A percentile compares a stretch with the other conserved stretches of the same genome.
Conservation (phyloP, 2,797 vertebrate species). For the Cryptoprocta ferox region DNA sequence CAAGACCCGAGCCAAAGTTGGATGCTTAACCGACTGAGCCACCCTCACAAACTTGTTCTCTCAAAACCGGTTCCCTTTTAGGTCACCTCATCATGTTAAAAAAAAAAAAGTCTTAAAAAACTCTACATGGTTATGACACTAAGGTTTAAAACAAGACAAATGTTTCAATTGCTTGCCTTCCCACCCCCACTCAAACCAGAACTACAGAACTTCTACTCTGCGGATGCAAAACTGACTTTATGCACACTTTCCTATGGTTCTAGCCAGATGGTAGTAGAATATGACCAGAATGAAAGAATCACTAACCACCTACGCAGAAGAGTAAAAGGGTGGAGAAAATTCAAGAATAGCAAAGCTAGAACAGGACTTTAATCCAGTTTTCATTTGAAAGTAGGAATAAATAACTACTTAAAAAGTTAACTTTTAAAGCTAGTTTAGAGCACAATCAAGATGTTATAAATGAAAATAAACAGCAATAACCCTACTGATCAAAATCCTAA, state of each 20-base stretch:
- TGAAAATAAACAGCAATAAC: constrained; percentile 14
- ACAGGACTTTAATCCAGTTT: constrained; percentile 7
- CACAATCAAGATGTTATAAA: background rate
- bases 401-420: constrained; percentile 14
- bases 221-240: background rate
- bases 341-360: background rate
- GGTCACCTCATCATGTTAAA: background rate
- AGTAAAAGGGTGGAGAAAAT: constrained; percentile 4
- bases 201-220: background rate
- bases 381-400: background rate
- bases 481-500: constrained; percentile 22
- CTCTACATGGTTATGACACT: background rate
- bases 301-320: background rate
- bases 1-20: too few species aligned
- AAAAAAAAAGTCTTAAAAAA: background rate
- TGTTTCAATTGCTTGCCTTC: background rate
- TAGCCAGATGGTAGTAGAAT: background rate
- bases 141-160: constrained; percentile 30
- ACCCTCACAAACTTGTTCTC: background rate
- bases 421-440: constrained; percentile 24
- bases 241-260: background rate
- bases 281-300: background rate
- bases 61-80: background rate
- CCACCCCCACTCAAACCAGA: background rate
- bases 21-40: too few species aligned